phyloP scores from a whole-genome alignment of 2,797 vertebrate species.

The Orientallactaga sibirica region DNA sequence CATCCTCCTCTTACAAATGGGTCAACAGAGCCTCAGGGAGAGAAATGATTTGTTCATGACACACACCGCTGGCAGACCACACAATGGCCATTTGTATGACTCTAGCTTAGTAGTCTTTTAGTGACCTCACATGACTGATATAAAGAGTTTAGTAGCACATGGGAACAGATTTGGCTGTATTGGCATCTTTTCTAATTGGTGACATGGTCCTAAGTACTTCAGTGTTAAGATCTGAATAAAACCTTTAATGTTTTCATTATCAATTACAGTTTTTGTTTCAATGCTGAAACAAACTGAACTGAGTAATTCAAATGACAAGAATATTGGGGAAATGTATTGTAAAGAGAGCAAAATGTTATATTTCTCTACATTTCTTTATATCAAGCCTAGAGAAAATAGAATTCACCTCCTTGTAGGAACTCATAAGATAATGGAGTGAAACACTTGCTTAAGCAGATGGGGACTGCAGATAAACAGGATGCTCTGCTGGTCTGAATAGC shows the following conservation, averaged over 20 bases:
- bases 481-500: too few relatives aligned
- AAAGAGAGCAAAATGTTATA: too few relatives aligned
- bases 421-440: too few relatives aligned
- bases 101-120: not conserved
- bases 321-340: not conserved
- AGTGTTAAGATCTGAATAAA: constrained; percentile 28
- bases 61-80: not conserved
- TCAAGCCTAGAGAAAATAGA: too few relatives aligned
- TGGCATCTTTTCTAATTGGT: not conserved
- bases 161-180: not conserved
- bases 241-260: not conserved
- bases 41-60: not conserved
- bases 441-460: too few relatives aligned
- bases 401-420: too few relatives aligned
- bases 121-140: not conserved
- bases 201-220: not conserved
- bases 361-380: too few relatives aligned
- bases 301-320: constrained; percentile 4
- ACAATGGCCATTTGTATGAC: not conserved
- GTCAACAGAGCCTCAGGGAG: not conserved
- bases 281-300: not conserved
- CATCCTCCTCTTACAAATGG: not conserved
- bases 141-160: not conserved
- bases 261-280: not conserved
- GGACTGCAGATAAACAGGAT: too few relatives aligned